A percentile compares a stretch with the other conserved stretches of the same genome.
Conservation (phyloP, 2,113 vertebrate species). For the Proterorhinus semilunaris region DNA sequence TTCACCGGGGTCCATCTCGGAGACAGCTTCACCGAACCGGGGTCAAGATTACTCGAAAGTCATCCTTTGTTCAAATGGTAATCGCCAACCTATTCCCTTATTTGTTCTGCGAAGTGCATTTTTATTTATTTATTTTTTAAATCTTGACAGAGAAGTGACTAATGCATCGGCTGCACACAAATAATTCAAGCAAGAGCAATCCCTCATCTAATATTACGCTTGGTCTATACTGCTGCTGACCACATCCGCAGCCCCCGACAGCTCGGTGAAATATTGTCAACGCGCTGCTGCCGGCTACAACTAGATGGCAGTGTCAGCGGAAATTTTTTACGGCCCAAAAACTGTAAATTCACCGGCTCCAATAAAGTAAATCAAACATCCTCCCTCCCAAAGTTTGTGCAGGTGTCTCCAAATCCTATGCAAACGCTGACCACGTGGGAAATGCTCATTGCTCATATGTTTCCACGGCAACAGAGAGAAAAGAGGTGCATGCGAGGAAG, state of each 20-base stretch:
- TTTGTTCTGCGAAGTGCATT: background rate
- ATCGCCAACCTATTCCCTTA: background rate
- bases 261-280: conserved; percentile 6
- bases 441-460: conserved; percentile 8
- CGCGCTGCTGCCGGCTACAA: conserved; percentile 5
- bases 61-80: conserved; percentile 13
- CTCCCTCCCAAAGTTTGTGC: conserved; percentile 1
- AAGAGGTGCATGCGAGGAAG: background rate
- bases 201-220: conserved; percentile 2
- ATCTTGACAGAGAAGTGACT: background rate
- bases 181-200: conserved; percentile 1
- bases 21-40: conserved; percentile 28
- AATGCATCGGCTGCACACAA: background rate
- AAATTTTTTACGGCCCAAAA: conserved; percentile 11
- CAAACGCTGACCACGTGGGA: conserved; percentile 7
- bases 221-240: conserved; percentile 6
- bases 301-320: conserved; percentile 14
- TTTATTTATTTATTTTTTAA: no score
- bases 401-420: conserved; percentile 14
- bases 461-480: conserved; percentile 8
- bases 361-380: conserved; percentile 8
- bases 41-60: conserved; percentile 24
- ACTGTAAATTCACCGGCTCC: conserved; percentile 11
- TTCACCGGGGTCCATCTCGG: conserved; percentile 35
- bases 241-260: conserved; percentile 10